Conservation (phyloP, 2,888 invertebrate species). For the Mesorhabditis belari region DNA sequence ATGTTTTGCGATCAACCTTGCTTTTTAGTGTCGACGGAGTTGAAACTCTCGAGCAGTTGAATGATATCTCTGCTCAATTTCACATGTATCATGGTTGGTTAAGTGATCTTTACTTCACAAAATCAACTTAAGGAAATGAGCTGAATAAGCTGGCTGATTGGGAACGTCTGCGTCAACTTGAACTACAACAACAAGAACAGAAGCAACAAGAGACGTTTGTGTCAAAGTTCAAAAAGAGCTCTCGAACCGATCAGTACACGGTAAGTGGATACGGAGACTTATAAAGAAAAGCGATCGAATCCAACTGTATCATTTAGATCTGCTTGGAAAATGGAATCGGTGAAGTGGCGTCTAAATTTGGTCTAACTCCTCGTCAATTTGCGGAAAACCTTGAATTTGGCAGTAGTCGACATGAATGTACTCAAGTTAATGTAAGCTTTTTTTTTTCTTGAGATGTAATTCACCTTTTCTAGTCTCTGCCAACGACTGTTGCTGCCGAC, state of each 20-base stretch:
- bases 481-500: constrained; percentile 20
- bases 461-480: constrained; percentile 1
- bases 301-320: constrained; percentile 23
- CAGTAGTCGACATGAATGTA: constrained; percentile 27
- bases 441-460: not conserved
- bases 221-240: constrained; percentile 70
- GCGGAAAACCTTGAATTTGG: constrained; percentile 74
- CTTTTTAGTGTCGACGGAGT: constrained; percentile 63
- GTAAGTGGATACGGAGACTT: too few species aligned
- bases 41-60: constrained; percentile 80
- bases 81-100: constrained; percentile 72
- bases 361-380: constrained; percentile 84
- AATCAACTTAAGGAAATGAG: constrained; percentile 64
- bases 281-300: too few species aligned
- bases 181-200: constrained; percentile 8
- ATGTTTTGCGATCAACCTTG: not conserved
- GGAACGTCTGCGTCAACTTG: constrained; percentile 19
- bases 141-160: constrained; percentile 54
- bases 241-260: constrained; percentile 74
- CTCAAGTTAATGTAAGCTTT: constrained; percentile 1
- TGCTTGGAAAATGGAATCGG: constrained; percentile 44
- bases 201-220: not conserved
- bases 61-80: constrained; percentile 87
- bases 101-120: not conserved
- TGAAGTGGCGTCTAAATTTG: constrained; percentile 68